These are phyloP conservation scores for Hirtodrosophila cameraria DNA, from an alignment of 2,888 invertebrate genomes.

Conservation along the genomic window DNA sequence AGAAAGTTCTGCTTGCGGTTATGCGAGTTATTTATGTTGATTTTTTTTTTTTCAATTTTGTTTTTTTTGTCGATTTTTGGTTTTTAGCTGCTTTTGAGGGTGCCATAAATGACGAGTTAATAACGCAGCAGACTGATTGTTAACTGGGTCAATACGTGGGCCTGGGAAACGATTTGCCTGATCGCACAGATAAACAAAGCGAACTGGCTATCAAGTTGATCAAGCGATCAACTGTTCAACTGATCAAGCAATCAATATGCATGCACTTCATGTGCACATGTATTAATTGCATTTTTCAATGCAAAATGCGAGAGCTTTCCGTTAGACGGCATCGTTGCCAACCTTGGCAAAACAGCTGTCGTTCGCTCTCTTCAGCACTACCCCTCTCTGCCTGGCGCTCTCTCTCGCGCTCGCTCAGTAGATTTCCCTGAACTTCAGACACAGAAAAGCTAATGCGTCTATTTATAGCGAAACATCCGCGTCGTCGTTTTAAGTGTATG, in stretches of 20 bases:
- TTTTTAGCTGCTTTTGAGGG: conserved; percentile 37
- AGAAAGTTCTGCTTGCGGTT: conserved; percentile 83
- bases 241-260: conserved; percentile 21
- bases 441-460: conserved; percentile 68
- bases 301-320: conserved; percentile 68
- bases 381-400: conserved; percentile 3
- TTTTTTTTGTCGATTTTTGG: conserved; percentile 28
- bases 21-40: conserved; percentile 50
- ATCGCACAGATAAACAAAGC: conserved; percentile 29
- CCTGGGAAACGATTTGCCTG: conserved; percentile 38
- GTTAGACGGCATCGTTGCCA: conserved; percentile 62
- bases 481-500: too few relatives aligned
- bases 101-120: conserved; percentile 54
- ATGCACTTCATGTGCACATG: conserved; percentile 34
- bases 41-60: conserved; percentile 42
- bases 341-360: conserved; percentile 72
- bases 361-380: conserved; percentile 4
- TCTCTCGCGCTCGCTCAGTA: conserved; percentile 41
- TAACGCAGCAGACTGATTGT: conserved; percentile 25
- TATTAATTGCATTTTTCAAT: conserved; percentile 68
- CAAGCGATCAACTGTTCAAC: conserved; percentile 17
- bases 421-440: conserved; percentile 82
- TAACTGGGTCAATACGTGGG: conserved; percentile 69
- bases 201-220: too few relatives aligned
- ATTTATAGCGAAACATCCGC: conserved; percentile 76